Evolutionary conservation across 92 coral and sea anemone species (phyloP).

Genomic region (Phymanthus crucifer): DNA sequence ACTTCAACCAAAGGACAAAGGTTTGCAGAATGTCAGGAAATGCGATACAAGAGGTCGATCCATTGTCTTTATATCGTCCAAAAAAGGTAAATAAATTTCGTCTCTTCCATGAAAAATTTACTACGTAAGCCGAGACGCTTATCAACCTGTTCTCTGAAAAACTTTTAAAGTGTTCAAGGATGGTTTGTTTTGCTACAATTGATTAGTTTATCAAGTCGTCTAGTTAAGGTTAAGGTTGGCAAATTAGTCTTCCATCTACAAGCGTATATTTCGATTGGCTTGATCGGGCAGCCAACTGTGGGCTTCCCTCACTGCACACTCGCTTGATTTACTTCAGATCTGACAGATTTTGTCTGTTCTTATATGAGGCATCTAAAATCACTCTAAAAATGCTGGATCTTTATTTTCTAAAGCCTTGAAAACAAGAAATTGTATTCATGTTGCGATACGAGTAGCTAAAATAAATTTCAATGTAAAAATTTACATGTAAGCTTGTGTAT

Average conservation of each 20-base stretch:
- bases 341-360: conserved; percentile 8
- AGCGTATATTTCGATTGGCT: neutral
- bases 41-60: conserved; percentile 4
- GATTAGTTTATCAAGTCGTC: neutral
- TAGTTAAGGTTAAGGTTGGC: neutral
- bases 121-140: conserved; percentile 1
- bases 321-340: conserved; percentile 2
- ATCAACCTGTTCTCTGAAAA: neutral
- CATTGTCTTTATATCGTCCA: conserved; percentile 30
- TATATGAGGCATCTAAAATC: neutral
- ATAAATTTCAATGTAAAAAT: neutral
- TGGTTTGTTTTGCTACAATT: neutral
- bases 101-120: neutral
- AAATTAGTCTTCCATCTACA: neutral
- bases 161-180: neutral
- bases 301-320: neutral
- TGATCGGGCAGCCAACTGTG: neutral
- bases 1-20: neutral
- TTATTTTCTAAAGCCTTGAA: neutral
- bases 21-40: conserved; percentile 22
- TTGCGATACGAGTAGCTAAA: neutral
- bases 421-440: neutral
- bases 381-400: neutral
- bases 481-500: too few relatives aligned
- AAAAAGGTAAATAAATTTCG: conserved; percentile 20